Percentiles rank a stretch among this genome's conserved stretches.
Evolutionary conservation across 2,888 invertebrate genomes (phyloP).

Genomic region (Liodrosophila aerea): DNA sequence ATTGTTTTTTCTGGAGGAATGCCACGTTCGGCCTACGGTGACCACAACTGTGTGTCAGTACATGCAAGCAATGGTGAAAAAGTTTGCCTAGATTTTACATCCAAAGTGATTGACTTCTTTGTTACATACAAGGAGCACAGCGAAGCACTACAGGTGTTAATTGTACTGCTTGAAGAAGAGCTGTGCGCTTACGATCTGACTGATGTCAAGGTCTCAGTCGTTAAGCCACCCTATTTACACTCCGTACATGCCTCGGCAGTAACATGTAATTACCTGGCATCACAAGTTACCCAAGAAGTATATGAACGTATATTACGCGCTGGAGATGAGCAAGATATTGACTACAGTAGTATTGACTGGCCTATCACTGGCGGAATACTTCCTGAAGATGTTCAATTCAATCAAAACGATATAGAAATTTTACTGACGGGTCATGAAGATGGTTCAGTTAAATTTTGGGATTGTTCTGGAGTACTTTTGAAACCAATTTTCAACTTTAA

Average conservation of each 20-base stretch:
- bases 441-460: slow-evolving; percentile 98
- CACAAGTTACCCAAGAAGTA: slow-evolving; percentile 84
- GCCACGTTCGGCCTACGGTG: slow-evolving; percentile 96
- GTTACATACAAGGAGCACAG: slow-evolving; percentile 78
- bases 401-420: slow-evolving; percentile 81
- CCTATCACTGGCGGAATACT: slow-evolving; percentile 93
- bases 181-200: slow-evolving; percentile 95
- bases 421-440: slow-evolving; percentile 96
- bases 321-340: slow-evolving; percentile 86
- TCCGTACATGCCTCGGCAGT: slow-evolving; percentile 97
- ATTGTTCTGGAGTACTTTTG: slow-evolving; percentile 92
- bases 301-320: slow-evolving; percentile 85
- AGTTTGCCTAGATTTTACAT: slow-evolving; percentile 97
- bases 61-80: slow-evolving; percentile 85
- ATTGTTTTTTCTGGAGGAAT: slow-evolving; percentile 94
- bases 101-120: slow-evolving; percentile 90
- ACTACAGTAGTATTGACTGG: slow-evolving; percentile 91
- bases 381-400: slow-evolving; percentile 55
- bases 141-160: slow-evolving; percentile 84
- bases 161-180: slow-evolving; percentile 97
- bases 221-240: slow-evolving; percentile 93
- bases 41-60: slow-evolving; percentile 96
- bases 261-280: slow-evolving; percentile 91
- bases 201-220: slow-evolving; percentile 91
- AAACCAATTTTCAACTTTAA: slow-evolving; percentile 93